These are phyloP conservation scores for Drosophila subquinaria DNA, from an alignment of 2,888 invertebrate genomes.

Conservation along the genomic window DNA sequence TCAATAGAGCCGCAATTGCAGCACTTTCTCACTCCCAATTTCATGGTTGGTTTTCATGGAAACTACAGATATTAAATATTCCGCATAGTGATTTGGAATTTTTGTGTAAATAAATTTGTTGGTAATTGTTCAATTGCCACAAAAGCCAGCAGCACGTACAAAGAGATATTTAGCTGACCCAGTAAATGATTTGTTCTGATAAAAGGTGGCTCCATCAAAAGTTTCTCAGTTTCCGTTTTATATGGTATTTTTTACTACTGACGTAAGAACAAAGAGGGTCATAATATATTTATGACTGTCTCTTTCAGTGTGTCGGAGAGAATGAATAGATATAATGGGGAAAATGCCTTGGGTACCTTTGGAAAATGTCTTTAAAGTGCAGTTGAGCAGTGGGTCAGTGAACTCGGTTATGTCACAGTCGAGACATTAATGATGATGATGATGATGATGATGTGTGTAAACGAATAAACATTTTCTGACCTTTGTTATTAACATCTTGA, in stretches of 20 bases:
- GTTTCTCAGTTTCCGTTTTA: conserved; percentile 25
- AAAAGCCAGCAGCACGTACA: conserved; percentile 20
- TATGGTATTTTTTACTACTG: conserved; percentile 25
- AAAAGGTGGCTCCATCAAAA: conserved; percentile 25
- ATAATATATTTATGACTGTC: conserved; percentile 49
- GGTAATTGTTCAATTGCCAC: conserved; percentile 22
- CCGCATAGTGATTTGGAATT: conserved; percentile 10
- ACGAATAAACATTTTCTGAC: conserved; percentile 26
- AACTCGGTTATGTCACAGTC: conserved; percentile 33
- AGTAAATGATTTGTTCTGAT: conserved; percentile 34
- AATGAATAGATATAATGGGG: conserved; percentile 42
- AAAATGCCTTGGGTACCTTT: conserved; percentile 28
- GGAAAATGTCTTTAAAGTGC: conserved; percentile 41
- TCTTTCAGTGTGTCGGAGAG: conserved; percentile 17
- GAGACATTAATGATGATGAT: neutral
- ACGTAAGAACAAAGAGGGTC: conserved; percentile 40
- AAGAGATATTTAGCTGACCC: conserved; percentile 28
- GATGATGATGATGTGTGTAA: conserved; percentile 2
- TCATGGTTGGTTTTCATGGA: neutral
- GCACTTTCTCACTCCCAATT: neutral
- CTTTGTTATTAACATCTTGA: conserved; percentile 20
- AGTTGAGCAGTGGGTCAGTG: conserved; percentile 62
- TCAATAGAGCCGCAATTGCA: conserved; percentile 5
- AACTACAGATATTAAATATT: conserved; percentile 1
- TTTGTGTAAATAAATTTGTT: conserved; percentile 10